Conservation (phyloP, 2,888 invertebrate genomes). For the Oxystoma pomonae region DNA sequence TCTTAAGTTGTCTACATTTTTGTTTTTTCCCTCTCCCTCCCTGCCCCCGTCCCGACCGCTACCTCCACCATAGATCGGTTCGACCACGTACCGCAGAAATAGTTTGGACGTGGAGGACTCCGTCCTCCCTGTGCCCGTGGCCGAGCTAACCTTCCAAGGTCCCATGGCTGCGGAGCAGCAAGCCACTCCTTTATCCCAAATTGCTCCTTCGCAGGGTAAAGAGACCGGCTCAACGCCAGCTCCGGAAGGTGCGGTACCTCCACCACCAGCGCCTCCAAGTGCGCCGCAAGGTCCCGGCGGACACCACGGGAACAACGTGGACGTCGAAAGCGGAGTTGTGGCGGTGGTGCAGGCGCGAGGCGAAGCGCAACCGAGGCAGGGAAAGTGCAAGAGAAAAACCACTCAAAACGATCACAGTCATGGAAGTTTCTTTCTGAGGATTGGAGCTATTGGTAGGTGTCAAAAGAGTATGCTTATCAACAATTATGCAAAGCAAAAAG, state of each 20-base stretch:
- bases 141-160: slow-evolving; percentile 35
- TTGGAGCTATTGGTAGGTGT: slow-evolving; percentile 83
- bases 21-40: slow-evolving; percentile 13
- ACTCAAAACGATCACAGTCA: slow-evolving; percentile 89
- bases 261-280: slow-evolving; percentile 67
- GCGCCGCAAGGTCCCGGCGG: slow-evolving; percentile 43
- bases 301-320: slow-evolving; percentile 48
- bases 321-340: slow-evolving; percentile 63
- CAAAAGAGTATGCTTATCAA: too few relatives aligned
- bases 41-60: background rate
- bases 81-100: slow-evolving; percentile 48
- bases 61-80: background rate
- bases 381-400: slow-evolving; percentile 75
- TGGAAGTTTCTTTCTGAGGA: slow-evolving; percentile 88
- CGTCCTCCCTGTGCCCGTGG: slow-evolving; percentile 44
- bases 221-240: slow-evolving; percentile 58
- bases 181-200: background rate
- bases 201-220: slow-evolving; percentile 45
- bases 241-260: slow-evolving; percentile 50
- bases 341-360: slow-evolving; percentile 48
- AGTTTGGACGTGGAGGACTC: slow-evolving; percentile 49
- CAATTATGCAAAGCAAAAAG: too few relatives aligned
- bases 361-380: slow-evolving; percentile 43
- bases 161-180: background rate
- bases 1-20: slow-evolving; percentile 11